Conservation (phyloP, 2,113 vertebrate genomes). For the Callocephalon fimbriatum region DNA sequence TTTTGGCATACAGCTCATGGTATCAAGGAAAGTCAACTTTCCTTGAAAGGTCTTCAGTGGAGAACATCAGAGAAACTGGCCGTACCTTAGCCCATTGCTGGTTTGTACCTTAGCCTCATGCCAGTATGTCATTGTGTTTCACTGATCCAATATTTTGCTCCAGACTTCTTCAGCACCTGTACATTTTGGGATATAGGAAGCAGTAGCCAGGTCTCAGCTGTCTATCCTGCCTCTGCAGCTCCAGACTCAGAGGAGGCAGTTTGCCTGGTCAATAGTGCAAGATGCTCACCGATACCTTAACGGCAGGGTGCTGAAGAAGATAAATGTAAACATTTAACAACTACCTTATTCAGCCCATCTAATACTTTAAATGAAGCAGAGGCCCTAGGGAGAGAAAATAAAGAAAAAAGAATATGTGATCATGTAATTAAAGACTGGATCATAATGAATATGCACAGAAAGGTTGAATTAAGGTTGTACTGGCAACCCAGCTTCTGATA, state of each 20-base stretch:
- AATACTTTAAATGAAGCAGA: conserved; percentile 2
- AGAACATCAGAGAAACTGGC: not conserved
- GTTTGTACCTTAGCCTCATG: not conserved
- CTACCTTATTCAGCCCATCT: not conserved
- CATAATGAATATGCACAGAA: not conserved
- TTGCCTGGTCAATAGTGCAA: not conserved
- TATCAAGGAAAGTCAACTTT: not conserved
- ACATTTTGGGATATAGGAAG: not conserved
- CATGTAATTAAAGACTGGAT: conserved; percentile 25
- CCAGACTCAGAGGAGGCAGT: not conserved
- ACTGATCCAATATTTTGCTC: not conserved
- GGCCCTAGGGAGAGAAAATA: conserved; percentile 1
- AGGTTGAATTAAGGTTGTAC: conserved; percentile 33
- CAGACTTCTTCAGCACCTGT: not conserved
- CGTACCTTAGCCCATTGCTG: accelerated
- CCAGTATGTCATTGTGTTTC: not conserved
- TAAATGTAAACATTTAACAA: conserved; percentile 17
- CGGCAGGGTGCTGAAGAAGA: not conserved
- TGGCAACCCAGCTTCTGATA: not conserved
- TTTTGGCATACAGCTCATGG: not conserved
- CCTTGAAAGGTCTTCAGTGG: not conserved
- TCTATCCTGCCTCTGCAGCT: not conserved
- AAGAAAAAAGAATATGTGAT: not conserved
- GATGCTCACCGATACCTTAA: not conserved
- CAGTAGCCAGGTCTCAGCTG: not conserved